These are phyloP conservation scores for Drymonia ruficornis DNA, from an alignment of 2,888 invertebrate genomes.

Conservation along the genomic window DNA sequence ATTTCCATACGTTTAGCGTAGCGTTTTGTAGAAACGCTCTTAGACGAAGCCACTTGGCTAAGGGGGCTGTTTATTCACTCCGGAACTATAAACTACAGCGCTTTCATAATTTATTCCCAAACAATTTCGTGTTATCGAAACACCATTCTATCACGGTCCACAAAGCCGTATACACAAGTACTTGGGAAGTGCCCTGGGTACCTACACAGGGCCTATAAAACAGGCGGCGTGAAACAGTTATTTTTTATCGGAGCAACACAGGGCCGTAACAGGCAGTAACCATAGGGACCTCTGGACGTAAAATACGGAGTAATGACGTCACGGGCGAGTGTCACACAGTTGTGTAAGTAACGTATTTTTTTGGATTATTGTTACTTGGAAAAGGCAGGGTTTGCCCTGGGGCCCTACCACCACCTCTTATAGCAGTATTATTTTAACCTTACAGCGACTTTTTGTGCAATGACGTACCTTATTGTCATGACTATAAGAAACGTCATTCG, in stretches of 20 bases:
- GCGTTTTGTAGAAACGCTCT: no score
- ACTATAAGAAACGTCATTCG: no score
- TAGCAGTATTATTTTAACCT: no score
- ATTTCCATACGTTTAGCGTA: no score
- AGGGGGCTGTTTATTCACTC: no score
- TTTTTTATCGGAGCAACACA: constrained; percentile 50
- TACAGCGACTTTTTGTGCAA: no score
- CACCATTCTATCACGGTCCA: not conserved
- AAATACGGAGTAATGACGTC: constrained; percentile 37
- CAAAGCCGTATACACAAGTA: not conserved
- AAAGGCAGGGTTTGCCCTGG: no score
- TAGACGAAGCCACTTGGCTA: no score
- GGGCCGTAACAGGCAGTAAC: constrained; percentile 36
- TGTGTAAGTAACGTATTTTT: no score
- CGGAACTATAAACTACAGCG: not conserved
- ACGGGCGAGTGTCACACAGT: constrained; percentile 8
- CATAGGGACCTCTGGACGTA: constrained; percentile 42
- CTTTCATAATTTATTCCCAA: not conserved
- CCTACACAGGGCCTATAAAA: constrained; percentile 7
- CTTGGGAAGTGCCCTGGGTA: not conserved
- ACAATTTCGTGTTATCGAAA: not conserved
- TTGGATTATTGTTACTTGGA: no score
- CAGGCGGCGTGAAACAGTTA: constrained; percentile 37
- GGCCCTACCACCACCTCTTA: no score
- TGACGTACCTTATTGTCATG: no score